Evolutionary conservation across 1,140 invertebrate species (phyloP).

Genomic region (Euschistus heros): DNA sequence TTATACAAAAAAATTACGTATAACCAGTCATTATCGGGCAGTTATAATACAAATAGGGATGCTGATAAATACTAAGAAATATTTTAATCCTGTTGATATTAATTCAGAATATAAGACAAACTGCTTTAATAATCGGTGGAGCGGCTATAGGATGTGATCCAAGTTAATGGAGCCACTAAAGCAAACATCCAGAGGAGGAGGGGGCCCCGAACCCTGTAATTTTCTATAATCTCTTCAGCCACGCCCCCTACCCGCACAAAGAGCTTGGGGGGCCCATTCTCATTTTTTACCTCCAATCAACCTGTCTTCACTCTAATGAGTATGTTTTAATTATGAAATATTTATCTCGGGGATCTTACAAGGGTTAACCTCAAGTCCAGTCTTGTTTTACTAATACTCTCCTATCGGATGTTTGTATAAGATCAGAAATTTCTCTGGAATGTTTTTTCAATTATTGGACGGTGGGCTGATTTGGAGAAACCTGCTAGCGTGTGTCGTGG

Average conservation of each 20-base stretch:
- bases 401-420: too few relatives aligned
- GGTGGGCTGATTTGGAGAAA: too few relatives aligned
- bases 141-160: background rate
- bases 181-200: background rate
- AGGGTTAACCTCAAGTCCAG: background rate
- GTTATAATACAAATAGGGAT: too few relatives aligned
- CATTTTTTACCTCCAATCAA: conserved; percentile 1
- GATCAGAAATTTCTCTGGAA: too few relatives aligned
- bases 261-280: conserved; percentile 2
- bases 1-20: too few relatives aligned
- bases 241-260: background rate
- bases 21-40: too few relatives aligned
- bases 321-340: conserved; percentile 10
- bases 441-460: too few relatives aligned
- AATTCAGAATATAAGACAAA: background rate
- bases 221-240: conserved; percentile 1
- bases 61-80: background rate
- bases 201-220: background rate
- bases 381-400: background rate
- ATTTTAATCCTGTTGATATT: conserved; percentile 5
- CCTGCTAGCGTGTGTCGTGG: too few relatives aligned
- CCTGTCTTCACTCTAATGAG: conserved; percentile 9
- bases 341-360: background rate
- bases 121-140: background rate
- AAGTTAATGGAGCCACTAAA: background rate